Percentiles rank a stretch among this genome's conserved stretches.
phyloP scores from a whole-genome alignment of 2,797 vertebrate genomes.

The Phataginus tricuspis region DNA sequence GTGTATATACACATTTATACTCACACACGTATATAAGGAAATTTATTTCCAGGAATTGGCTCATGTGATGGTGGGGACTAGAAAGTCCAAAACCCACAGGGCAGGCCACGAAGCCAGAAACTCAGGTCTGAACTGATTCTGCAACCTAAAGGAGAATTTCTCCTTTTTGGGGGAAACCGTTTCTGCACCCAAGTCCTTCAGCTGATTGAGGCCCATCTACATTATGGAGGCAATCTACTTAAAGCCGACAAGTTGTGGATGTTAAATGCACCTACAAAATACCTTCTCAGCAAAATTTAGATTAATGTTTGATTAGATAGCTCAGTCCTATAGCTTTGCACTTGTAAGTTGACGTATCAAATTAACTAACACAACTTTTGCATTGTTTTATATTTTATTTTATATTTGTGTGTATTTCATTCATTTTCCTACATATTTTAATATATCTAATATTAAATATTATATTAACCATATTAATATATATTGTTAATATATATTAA shows the following conservation, averaged over 20 bases:
- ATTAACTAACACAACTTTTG: not conserved
- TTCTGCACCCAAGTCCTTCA: not conserved
- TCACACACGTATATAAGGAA: too few species aligned
- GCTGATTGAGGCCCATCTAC: not conserved
- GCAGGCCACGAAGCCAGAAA: not conserved
- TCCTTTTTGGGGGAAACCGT: not conserved
- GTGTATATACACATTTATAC: not conserved
- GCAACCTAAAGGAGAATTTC: not conserved
- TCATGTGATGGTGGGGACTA: not conserved
- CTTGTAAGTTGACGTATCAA: accelerated
- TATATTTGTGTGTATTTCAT: too few species aligned
- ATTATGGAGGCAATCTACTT: not conserved
- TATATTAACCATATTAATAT: too few species aligned
- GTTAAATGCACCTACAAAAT: not conserved
- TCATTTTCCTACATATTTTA: too few species aligned
- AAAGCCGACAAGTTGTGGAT: not conserved
- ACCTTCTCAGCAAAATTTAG: not conserved
- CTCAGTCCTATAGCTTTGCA: accelerated
- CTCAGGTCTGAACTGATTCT: not conserved
- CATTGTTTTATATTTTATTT: too few species aligned
- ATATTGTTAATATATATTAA: too few species aligned
- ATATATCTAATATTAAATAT: too few species aligned
- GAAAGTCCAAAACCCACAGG: not conserved
- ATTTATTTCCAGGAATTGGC: not conserved
- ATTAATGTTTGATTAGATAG: not conserved